These are phyloP conservation scores for Poicephalus meyeri DNA, from an alignment of 2,113 vertebrate genomes.

Conservation along the genomic window DNA sequence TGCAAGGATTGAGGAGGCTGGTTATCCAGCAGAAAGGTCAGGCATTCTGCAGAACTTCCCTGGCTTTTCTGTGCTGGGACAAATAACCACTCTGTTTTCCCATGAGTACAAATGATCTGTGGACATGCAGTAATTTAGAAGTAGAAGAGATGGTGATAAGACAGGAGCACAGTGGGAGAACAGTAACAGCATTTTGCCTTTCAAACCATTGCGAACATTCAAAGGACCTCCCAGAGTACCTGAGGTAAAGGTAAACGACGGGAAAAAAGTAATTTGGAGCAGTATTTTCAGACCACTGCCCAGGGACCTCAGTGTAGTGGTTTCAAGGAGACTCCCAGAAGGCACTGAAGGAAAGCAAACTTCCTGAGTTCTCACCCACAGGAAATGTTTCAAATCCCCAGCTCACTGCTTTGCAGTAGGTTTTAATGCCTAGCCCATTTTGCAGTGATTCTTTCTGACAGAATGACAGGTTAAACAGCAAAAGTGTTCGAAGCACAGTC, in stretches of 20 bases:
- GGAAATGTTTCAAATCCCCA: not conserved
- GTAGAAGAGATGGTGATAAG: not conserved
- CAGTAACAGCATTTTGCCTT: not conserved
- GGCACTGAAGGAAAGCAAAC: not conserved
- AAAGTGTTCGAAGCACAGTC: not conserved
- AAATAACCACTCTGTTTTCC: not conserved
- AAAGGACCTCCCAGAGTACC: not conserved
- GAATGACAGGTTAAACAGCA: not conserved
- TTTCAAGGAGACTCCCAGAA: not conserved
- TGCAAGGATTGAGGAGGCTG: not conserved
- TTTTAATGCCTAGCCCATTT: not conserved
- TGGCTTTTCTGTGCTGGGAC: not conserved
- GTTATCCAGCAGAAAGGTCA: not conserved
- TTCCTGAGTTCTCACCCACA: not conserved
- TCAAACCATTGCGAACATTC: not conserved
- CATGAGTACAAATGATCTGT: not conserved
- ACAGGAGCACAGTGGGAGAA: not conserved
- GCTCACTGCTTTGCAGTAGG: not conserved
- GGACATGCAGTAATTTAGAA: not conserved
- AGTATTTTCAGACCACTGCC: not conserved
- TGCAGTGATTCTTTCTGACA: not conserved
- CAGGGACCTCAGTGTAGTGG: not conserved
- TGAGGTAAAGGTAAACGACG: not conserved
- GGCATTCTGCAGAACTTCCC: not conserved
- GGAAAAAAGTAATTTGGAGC: not conserved